A percentile compares a stretch with the other conserved stretches of the same genome.
Conservation (phyloP, 2,113 vertebrate genomes). For the Hemiscyllium ocellatum region DNA sequence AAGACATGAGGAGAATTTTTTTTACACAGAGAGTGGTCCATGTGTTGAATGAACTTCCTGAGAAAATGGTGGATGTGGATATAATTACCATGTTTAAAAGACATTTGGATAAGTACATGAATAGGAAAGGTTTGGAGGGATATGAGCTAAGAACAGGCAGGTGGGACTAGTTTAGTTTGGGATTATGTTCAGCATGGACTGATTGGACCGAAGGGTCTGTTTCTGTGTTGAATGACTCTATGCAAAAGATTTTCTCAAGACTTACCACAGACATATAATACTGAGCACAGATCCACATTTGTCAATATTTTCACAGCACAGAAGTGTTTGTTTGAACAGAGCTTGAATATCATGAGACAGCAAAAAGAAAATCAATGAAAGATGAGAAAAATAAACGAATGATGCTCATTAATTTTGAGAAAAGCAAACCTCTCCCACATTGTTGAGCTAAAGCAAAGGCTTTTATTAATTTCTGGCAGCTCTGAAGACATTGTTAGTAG, state of each 20-base stretch:
- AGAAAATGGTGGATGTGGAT: too few relatives aligned
- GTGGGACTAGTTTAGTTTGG: too few relatives aligned
- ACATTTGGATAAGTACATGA: too few relatives aligned
- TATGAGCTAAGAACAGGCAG: too few relatives aligned
- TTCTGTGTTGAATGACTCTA: too few relatives aligned
- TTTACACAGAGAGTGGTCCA: too few relatives aligned
- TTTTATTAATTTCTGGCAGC: background rate
- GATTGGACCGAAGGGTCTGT: too few relatives aligned
- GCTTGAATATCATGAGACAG: background rate
- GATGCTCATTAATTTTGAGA: background rate
- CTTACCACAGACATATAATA: background rate
- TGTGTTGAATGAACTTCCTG: too few relatives aligned
- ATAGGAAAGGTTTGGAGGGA: too few relatives aligned
- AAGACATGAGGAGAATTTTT: too few relatives aligned
- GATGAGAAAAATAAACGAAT: background rate
- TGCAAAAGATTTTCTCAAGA: background rate
- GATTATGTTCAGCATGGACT: too few relatives aligned
- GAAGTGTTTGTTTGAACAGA: background rate
- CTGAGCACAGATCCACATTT: background rate
- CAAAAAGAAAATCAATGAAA: background rate
- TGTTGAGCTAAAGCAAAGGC: background rate
- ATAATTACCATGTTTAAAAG: too few relatives aligned
- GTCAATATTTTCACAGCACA: background rate
- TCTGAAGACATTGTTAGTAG: background rate
- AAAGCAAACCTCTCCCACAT: background rate